phyloP scores from a whole-genome alignment of 1,140 invertebrate species.

The Drosophila nebulosa region DNA sequence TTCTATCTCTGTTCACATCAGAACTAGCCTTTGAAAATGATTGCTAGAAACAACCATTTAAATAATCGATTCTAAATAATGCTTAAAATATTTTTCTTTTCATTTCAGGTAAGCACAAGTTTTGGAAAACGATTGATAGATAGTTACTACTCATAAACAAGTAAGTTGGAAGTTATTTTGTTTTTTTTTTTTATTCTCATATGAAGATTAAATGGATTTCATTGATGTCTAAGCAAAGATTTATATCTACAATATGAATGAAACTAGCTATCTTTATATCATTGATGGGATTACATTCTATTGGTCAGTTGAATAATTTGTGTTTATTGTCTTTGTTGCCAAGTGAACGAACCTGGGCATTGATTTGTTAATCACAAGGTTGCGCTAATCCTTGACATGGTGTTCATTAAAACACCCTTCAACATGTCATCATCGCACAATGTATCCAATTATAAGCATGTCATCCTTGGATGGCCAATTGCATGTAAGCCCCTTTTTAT shows the following conservation, averaged over 20 bases:
- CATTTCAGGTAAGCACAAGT: slow-evolving; percentile 37
- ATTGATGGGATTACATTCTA: too few relatives aligned
- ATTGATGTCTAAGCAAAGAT: too few relatives aligned
- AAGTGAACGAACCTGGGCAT: slow-evolving; percentile 1
- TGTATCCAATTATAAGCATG: background rate
- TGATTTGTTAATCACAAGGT: slow-evolving; percentile 24
- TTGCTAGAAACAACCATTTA: too few relatives aligned
- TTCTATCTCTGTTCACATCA: too few relatives aligned
- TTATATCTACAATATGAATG: too few relatives aligned
- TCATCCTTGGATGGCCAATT: background rate
- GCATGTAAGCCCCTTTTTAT: background rate
- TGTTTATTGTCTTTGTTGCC: background rate
- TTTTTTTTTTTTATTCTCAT: background rate
- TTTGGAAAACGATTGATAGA: background rate
- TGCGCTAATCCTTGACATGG: background rate
- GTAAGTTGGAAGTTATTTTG: background rate
- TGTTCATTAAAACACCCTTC: background rate
- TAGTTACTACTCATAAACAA: background rate
- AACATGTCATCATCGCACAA: background rate
- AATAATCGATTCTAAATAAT: too few relatives aligned
- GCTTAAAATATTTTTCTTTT: background rate
- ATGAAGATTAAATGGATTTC: background rate
- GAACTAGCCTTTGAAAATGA: too few relatives aligned
- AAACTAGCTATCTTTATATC: too few relatives aligned
- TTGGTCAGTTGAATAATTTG: background rate